Base-by-base conservation (phyloP, 2,797 vertebrate species). In the Aulostomus chinensis region DNA sequence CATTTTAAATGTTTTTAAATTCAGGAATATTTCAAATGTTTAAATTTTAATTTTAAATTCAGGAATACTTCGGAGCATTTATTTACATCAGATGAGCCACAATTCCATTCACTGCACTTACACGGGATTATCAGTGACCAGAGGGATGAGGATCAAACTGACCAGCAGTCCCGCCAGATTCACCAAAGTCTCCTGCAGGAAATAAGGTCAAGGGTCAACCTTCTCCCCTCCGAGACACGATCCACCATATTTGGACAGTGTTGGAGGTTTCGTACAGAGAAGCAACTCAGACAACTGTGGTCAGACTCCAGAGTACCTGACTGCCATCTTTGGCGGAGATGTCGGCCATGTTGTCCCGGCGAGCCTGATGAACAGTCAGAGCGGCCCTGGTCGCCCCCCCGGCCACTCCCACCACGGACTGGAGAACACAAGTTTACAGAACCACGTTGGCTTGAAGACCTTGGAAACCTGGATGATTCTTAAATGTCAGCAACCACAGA, bases 261-360 rank as follows among this genome's bases (percentile, higher is more conserved):
- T 60, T 25, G 9, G 22, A 10, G 12, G 11, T 15, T 33, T 13
- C 8, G n/a, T n/a, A n/a, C n/a, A n/a, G n/a, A n/a, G n/a, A n/a
- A n/a, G n/a, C n/a, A n/a, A n/a, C n/a, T 7, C 3, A 45, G n/a
- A 15, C 17, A 37, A 12, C 4, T 15, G 1, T 1, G n/a, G 2
- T 12, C 9, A 17, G 33, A 4, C 2, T 24, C n/a, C 4, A 1
- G 14, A n/a, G 32, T 70, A 96, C 95, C 93, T 96, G 95, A 78
- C 95, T 97, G 42, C 94, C 90, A 2, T 97, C 95, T 85, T 97
- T 97, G 56, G 94, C 95, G 1, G 94, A 93, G 33, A 97, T 93
- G n/a, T 97, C 95, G 0, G 94, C 95, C 95, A 96, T 93, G 86
- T 97, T 97, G 90, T 95, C 94, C 58, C 94, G 89, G 15, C 93